These are phyloP conservation scores for Drosophila setosimentum DNA, from an alignment of 2,888 invertebrate genomes.

Conservation along the genomic window DNA sequence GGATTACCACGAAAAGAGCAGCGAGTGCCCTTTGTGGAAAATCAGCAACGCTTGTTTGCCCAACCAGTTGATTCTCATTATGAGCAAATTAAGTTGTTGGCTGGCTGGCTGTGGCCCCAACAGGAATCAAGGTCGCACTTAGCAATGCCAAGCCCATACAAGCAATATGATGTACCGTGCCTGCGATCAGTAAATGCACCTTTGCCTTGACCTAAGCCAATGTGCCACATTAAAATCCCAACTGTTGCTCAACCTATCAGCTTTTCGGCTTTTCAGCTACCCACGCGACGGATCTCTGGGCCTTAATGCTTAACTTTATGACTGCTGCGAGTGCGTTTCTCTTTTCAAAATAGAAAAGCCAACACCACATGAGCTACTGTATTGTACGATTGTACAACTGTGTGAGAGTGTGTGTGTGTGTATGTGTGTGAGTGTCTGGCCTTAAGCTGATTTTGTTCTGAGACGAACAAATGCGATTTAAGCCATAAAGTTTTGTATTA, in stretches of 20 bases:
- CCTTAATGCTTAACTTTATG: conserved; percentile 73
- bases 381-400: conserved; percentile 9
- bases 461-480: conserved; percentile 73
- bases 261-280: conserved; percentile 40
- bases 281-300: conserved; percentile 49
- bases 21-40: conserved; percentile 63
- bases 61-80: conserved; percentile 63
- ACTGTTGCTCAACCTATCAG: conserved; percentile 13
- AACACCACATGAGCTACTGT: conserved; percentile 63
- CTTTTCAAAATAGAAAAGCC: conserved; percentile 70
- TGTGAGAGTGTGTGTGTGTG: conserved; percentile 4
- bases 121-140: conserved; percentile 65
- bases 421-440: conserved; percentile 24
- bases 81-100: conserved; percentile 74
- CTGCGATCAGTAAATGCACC: conserved; percentile 41
- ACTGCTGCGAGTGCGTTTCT: conserved; percentile 65
- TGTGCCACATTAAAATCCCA: conserved; percentile 6
- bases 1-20: conserved; percentile 67
- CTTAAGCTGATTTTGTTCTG: conserved; percentile 79
- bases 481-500: conserved; percentile 78
- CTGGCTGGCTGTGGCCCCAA: conserved; percentile 33
- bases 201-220: conserved; percentile 70
- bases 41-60: conserved; percentile 77
- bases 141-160: conserved; percentile 14
- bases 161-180: conserved; percentile 24